Percentiles rank a stretch among this genome's conserved stretches.
These are phyloP conservation scores for Chouioia cunea DNA, from an alignment of 2,888 invertebrate genomes.

Conservation along the genomic window DNA sequence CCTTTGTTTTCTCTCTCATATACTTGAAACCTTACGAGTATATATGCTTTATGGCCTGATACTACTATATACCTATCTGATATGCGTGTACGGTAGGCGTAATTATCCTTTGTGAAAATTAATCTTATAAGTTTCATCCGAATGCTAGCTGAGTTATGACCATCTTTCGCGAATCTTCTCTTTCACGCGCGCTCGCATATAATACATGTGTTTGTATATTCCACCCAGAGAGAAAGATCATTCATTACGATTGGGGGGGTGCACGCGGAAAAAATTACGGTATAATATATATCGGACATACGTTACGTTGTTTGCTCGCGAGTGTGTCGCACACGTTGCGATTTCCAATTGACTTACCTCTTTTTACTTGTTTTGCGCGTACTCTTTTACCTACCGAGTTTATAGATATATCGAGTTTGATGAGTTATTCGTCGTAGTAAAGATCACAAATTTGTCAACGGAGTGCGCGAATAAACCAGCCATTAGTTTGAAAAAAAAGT, in stretches of 20 bases:
- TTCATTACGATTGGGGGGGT: too few relatives aligned
- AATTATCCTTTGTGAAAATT: slow-evolving; percentile 45
- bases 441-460: too few relatives aligned
- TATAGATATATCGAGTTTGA: not conserved
- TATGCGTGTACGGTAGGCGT: slow-evolving; percentile 26
- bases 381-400: too few relatives aligned
- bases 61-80: slow-evolving; percentile 15
- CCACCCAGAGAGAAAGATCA: too few relatives aligned
- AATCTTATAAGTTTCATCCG: slow-evolving; percentile 41
- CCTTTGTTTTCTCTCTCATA: not conserved
- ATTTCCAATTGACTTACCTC: not conserved
- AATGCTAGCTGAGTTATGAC: not conserved
- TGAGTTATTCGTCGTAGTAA: not conserved
- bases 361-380: not conserved
- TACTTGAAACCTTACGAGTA: not conserved
- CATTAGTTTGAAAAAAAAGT: not conserved
- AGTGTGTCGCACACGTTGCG: too few relatives aligned
- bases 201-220: too few relatives aligned
- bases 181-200: not conserved
- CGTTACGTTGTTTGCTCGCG: too few relatives aligned
- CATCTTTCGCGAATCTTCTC: not conserved
- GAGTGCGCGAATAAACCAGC: too few relatives aligned
- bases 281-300: too few relatives aligned
- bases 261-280: too few relatives aligned
- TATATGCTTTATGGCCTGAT: slow-evolving; percentile 22